phyloP scores from a whole-genome alignment of 2,888 invertebrate species.

The Vanessa cardui region DNA sequence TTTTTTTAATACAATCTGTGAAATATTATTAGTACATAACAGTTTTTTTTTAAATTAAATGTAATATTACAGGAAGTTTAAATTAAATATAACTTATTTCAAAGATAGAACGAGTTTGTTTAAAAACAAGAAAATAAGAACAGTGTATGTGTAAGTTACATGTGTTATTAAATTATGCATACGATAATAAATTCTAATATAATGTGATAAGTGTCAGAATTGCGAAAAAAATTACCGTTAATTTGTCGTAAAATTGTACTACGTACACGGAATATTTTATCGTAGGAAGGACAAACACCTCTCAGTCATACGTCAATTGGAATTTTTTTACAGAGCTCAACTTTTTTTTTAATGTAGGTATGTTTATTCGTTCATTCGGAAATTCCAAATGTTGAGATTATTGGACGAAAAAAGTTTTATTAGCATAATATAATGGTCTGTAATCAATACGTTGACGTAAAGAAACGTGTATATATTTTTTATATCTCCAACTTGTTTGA shows the following conservation, averaged over 20 bases:
- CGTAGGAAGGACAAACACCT: constrained; percentile 31
- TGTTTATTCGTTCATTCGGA: background rate
- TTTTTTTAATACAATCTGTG: too few relatives aligned
- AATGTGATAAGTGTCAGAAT: background rate
- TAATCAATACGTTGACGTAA: too few relatives aligned
- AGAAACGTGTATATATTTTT: too few relatives aligned
- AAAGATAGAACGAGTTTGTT: constrained; percentile 5
- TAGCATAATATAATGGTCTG: too few relatives aligned
- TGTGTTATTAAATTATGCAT: background rate
- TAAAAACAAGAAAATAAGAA: constrained; percentile 5
- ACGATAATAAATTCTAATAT: background rate
- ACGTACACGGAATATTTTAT: constrained; percentile 31
- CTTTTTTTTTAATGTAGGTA: background rate
- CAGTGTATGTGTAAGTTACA: background rate
- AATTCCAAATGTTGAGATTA: background rate
- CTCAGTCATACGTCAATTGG: constrained; percentile 1
- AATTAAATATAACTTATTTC: background rate
- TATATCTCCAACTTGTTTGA: too few relatives aligned
- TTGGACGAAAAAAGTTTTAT: background rate
- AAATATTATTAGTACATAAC: too few relatives aligned
- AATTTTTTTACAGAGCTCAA: background rate
- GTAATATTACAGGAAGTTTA: constrained; percentile 1
- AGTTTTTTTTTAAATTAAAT: too few relatives aligned
- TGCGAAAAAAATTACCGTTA: background rate
- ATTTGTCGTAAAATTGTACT: background rate